These are phyloP conservation scores for Trematomus loennbergii DNA, from an alignment of 2,113 vertebrate genomes.

Conservation along the genomic window DNA sequence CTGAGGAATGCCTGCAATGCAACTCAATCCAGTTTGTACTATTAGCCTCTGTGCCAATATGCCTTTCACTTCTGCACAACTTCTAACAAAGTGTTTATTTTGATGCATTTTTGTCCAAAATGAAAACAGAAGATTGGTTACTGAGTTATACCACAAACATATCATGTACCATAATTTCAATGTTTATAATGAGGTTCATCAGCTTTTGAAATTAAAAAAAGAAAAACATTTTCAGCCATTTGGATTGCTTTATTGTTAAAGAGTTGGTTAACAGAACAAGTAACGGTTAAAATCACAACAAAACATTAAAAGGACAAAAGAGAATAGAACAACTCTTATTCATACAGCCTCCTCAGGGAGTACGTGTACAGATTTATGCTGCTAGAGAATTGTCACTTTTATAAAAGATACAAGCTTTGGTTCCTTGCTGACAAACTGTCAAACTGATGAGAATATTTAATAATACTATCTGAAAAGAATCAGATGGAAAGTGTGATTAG, in stretches of 20 bases:
- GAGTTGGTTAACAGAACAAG: conserved; percentile 27
- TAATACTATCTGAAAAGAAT: background rate
- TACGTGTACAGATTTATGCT: background rate
- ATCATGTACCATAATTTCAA: conserved; percentile 36
- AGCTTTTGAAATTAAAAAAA: conserved; percentile 64
- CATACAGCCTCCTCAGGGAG: background rate
- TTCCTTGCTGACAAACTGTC: conserved; percentile 31
- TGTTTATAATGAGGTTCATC: conserved; percentile 42
- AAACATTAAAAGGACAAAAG: conserved; percentile 55
- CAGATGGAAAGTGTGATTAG: conserved; percentile 25
- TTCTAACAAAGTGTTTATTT: background rate
- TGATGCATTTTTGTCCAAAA: conserved; percentile 18
- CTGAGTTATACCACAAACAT: conserved; percentile 49
- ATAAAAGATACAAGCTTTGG: conserved; percentile 1
- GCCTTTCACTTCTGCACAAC: conserved; percentile 23
- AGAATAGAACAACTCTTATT: background rate
- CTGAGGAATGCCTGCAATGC: background rate
- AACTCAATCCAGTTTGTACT: background rate
- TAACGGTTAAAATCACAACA: conserved; percentile 15
- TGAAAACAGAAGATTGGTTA: conserved; percentile 11
- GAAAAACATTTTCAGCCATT: conserved; percentile 21
- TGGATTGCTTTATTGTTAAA: conserved; percentile 58
- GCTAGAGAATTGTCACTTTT: background rate
- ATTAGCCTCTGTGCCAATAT: conserved; percentile 5
- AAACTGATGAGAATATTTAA: conserved; percentile 17